Base-by-base conservation (phyloP, 2,797 vertebrate species). In the Limnodromus scolopaceus region DNA sequence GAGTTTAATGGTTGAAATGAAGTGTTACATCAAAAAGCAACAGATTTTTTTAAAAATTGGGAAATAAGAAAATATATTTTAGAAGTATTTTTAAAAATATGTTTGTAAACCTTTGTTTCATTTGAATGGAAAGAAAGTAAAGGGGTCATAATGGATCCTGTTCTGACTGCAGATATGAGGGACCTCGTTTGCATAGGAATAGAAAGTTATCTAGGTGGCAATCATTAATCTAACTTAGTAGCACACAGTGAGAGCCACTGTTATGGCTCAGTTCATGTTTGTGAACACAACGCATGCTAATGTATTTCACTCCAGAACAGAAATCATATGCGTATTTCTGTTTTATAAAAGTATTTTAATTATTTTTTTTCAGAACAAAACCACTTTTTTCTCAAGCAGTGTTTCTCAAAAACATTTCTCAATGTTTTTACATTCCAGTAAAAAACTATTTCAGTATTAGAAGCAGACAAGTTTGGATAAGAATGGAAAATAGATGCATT, bases 41-140 rank as follows among this genome's bases (percentile, higher is more conserved):
- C 1, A n/a, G 11, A 3, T 24, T 51, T 28, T 28, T 51, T 64
- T 5, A 2, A 23, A 13, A 74, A 48, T 3, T 43, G 12, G 1
- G 14, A 71, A 64, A 80, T 16, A 36, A 78, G 27, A 63, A 78
- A 86, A 55, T 70, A 34, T 22, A 3, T n/a, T 66, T 36, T 70
- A 34, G 18, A 36, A 38, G 10, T 27, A 27, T 23, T 72, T 49
- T 24, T 2, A 51, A 84, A 72, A 57, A 10, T 16, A 34, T 41
- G 54, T 66, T 64, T 80, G 5, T 70, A 74, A 48, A 36, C 4
- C 1, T 80, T 61, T 72, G 3, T 55, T 88, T 83, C 14, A 8
- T 87, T 65, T 70, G 10, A 66, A 57, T 41, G 5, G 10, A 77
- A 74, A 66, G 16, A 60, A 41, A 46, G 15, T 13, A 76, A 81